These are phyloP conservation scores for Anodontia alba DNA, from an alignment of 2,888 invertebrate species.

Conservation along the genomic window DNA sequence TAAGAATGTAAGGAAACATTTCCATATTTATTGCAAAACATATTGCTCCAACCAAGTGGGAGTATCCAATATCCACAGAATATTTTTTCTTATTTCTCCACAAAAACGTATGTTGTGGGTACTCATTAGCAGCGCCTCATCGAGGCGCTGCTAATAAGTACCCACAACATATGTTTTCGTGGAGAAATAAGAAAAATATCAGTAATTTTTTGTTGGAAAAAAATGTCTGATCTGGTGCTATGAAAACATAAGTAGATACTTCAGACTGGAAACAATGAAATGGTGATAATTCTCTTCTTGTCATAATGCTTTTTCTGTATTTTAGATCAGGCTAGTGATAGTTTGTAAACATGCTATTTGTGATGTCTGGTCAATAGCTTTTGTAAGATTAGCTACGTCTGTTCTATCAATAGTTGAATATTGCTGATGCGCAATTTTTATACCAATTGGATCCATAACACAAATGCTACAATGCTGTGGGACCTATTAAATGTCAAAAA, in stretches of 20 bases:
- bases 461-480: background rate
- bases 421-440: background rate
- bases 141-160: no score
- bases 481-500: background rate
- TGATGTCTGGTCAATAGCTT: background rate
- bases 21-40: background rate
- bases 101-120: no score
- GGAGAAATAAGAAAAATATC: no score
- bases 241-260: background rate
- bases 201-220: no score
- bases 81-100: no score
- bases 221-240: no score
- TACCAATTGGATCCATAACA: background rate
- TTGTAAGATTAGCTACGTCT: background rate
- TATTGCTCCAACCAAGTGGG: no score
- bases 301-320: background rate
- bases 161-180: no score
- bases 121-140: no score
- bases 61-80: no score
- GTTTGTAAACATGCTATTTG: background rate
- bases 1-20: no score
- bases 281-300: background rate
- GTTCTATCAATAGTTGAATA: background rate
- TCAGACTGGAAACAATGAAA: background rate
- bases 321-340: background rate